Evolutionary conservation across 92 coral and sea anemone species (phyloP).

Genomic region (Parazoanthus atlanticus): DNA sequence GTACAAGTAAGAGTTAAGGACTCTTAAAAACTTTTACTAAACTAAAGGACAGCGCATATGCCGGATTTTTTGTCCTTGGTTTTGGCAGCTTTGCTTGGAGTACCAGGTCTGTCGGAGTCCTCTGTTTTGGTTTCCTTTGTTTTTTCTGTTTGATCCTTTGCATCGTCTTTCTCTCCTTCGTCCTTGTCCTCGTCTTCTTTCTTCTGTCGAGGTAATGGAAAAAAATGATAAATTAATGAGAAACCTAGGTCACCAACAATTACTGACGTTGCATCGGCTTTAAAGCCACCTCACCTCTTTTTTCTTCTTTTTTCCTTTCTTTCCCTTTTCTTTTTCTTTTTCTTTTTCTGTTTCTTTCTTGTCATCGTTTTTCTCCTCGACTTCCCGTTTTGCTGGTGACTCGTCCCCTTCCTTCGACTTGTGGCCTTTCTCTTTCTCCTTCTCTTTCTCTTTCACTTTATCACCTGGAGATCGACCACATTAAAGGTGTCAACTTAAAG

Average conservation of each 20-base stretch:
- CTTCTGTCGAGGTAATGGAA: neutral
- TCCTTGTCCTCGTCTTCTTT: constrained; percentile 18
- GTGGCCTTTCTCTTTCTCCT: neutral
- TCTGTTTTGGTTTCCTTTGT: neutral
- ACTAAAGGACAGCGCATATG: constrained; percentile 7
- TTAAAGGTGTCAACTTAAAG: neutral
- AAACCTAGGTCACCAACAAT: neutral
- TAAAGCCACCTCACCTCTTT: constrained; percentile 43
- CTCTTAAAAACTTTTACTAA: neutral
- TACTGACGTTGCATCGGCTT: neutral
- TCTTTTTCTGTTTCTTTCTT: constrained; percentile 45
- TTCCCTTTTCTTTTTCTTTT: constrained; percentile 40
- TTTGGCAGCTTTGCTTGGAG: neutral
- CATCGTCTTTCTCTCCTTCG: neutral
- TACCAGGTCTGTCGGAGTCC: neutral
- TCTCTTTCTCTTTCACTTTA: neutral
- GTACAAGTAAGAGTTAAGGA: neutral
- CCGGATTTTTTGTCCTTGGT: constrained; percentile 40
- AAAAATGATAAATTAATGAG: too few relatives aligned
- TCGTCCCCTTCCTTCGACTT: constrained; percentile 31
- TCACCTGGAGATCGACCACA: neutral
- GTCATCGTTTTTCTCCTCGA: constrained; percentile 52
- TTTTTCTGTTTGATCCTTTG: neutral
- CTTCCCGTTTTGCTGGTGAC: constrained; percentile 41
- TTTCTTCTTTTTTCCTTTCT: constrained; percentile 57